Percentiles rank a stretch among this genome's conserved stretches.
These are phyloP conservation scores for Rousettus madagascariensis DNA, from an alignment of 2,797 vertebrate genomes.

Conservation along the genomic window DNA sequence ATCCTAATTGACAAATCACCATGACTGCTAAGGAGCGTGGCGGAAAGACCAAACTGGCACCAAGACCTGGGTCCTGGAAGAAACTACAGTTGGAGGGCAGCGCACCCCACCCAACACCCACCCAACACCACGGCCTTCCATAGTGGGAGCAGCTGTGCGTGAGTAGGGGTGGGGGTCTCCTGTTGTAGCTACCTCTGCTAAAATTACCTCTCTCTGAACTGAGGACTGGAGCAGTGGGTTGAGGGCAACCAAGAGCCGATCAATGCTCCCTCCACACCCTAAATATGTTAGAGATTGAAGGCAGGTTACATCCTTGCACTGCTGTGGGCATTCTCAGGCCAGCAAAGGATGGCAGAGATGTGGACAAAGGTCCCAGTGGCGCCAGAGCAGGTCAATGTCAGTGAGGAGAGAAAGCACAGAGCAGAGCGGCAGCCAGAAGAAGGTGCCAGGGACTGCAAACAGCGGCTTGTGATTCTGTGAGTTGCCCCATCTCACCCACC, in stretches of 20 bases:
- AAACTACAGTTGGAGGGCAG: background rate
- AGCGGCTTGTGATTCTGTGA: too few relatives aligned
- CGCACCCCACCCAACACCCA: background rate
- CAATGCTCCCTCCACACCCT: background rate
- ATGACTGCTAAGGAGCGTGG: background rate
- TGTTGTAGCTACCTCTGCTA: background rate
- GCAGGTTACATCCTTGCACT: background rate
- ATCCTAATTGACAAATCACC: background rate
- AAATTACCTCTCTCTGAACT: background rate
- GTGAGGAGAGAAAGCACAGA: background rate
- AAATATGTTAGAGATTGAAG: background rate
- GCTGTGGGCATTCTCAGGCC: too few relatives aligned
- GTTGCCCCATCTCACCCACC: background rate
- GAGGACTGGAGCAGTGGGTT: background rate
- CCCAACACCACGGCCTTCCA: background rate
- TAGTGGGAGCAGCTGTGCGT: background rate
- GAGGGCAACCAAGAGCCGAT: background rate
- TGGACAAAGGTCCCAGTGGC: background rate
- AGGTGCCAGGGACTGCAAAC: background rate
- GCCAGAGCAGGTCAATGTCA: background rate
- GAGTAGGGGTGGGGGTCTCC: background rate
- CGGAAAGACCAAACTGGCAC: background rate
- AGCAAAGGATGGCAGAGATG: background rate
- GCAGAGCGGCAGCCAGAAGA: background rate
- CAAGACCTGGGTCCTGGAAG: background rate